phyloP scores from a whole-genome alignment of 2,888 invertebrate genomes.

The Oscheius sp. region DNA sequence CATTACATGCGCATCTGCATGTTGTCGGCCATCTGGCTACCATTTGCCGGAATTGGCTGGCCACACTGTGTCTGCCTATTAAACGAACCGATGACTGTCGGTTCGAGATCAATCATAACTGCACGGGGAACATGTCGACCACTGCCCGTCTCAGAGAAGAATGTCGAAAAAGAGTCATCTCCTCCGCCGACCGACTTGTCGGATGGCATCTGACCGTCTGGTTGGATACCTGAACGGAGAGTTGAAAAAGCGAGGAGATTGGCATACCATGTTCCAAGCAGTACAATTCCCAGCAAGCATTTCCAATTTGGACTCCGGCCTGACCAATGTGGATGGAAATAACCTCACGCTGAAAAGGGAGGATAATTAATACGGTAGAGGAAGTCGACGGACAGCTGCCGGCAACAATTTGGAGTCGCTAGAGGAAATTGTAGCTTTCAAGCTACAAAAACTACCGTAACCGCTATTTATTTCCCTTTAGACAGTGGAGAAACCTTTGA shows the following conservation, averaged over 20 bases:
- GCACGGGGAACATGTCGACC: constrained; percentile 95
- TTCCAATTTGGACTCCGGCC: constrained; percentile 73
- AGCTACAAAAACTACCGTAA: not conserved
- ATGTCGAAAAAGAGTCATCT: constrained; percentile 89
- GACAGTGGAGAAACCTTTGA: not conserved
- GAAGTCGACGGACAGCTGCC: not conserved
- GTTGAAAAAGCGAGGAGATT: too few species aligned
- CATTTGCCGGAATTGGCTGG: not conserved
- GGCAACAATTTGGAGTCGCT: not conserved
- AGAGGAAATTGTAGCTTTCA: not conserved
- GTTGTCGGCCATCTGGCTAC: not conserved
- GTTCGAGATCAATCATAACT: constrained; percentile 94
- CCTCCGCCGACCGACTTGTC: constrained; percentile 75
- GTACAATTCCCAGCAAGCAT: constrained; percentile 78
- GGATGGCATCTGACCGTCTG: constrained; percentile 73
- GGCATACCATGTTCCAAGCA: constrained; percentile 78
- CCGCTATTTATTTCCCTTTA: not conserved
- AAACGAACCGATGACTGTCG: constrained; percentile 84
- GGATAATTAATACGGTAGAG: not conserved
- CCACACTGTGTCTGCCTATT: not conserved
- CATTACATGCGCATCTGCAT: constrained; percentile 1
- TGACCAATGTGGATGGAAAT: constrained; percentile 69
- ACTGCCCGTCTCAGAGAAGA: constrained; percentile 86
- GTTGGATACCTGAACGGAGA: constrained; percentile 76
- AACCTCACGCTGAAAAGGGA: constrained; percentile 53